Conservation (phyloP, 2,888 invertebrate genomes). For the Hoplodrina blanda region DNA sequence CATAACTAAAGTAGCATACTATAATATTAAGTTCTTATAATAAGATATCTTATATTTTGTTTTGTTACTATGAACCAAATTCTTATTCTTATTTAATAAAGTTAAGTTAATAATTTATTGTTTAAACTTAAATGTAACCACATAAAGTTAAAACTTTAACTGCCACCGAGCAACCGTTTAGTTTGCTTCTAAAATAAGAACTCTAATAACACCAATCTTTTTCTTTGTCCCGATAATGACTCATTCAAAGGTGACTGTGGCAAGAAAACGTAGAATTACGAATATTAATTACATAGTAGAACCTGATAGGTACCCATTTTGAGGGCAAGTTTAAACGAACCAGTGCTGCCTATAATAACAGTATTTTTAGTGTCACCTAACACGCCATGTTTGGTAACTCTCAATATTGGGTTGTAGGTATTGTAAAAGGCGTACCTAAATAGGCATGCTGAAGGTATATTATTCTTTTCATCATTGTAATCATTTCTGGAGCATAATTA, state of each 20-base stretch:
- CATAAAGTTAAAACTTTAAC: neutral
- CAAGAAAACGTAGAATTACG: constrained; percentile 66
- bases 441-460: neutral
- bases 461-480: too few species aligned
- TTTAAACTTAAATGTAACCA: neutral
- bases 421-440: neutral
- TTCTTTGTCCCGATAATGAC: constrained; percentile 42
- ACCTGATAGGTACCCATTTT: constrained; percentile 68
- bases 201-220: constrained; percentile 3
- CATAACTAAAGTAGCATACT: too few species aligned
- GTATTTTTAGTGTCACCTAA: constrained; percentile 64
- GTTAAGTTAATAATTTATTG: too few species aligned
- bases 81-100: too few species aligned
- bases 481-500: neutral
- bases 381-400: constrained; percentile 71
- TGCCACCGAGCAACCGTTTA: neutral
- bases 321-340: constrained; percentile 72
- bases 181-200: constrained; percentile 8
- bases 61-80: too few species aligned
- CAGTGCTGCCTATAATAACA: constrained; percentile 61
- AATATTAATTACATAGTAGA: constrained; percentile 70
- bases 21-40: too few species aligned
- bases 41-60: too few species aligned
- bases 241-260: constrained; percentile 47
- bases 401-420: constrained; percentile 40